Evolutionary conservation across 2,797 vertebrate genomes (phyloP), one percentile per base, ranked within the genome.

Genomic region (Crax fasciolata): DNA sequence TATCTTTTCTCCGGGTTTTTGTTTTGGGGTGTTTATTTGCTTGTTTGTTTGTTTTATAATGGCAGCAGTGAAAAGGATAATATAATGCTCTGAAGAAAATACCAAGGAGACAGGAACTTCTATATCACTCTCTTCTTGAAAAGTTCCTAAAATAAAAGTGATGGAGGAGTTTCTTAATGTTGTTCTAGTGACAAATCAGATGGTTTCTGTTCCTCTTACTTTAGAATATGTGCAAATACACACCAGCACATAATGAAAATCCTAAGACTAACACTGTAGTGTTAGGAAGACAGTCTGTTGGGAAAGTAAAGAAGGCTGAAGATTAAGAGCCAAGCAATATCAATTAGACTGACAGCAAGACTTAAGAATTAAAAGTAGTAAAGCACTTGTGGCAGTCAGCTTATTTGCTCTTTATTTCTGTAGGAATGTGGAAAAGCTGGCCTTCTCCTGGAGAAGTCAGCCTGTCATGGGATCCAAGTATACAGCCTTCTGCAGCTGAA

Each of bases 341-440:
- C 54, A 41, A 11, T 63, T 58, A 51, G 39, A 58, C 10, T 65
- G 57, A 58, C 15, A 83, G 28, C 30, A 89, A 75, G n/a, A 18
- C 15, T 63, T 58, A 35, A 78, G 58, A 92, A 80, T 65, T 74
- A 84, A 71, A 82, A 16, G 72, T 61, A 51, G 38, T 48, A 62
- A 87, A 93, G 52, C 3, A 20, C 16, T 89, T 39, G 28, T 72
- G 78, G 24, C 68, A 80, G 61, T 24, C 30, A 68, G 7, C 10
- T 87, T 89, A 54, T 85, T 91, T 83, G 18, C 54, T 75, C 32
- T 87, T 74, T 61, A 41, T 32, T 8, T 65, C 58, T 68, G 39
- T 15, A 90, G 54, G 68, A 92, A 93, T 77, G 44, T 83, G 66
- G 67, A 83, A 87, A 95, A 92, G 10, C 59, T 89, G 75, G 61